These are phyloP conservation scores for Brachyalestes nurse DNA, from an alignment of 2,797 vertebrate genomes.

Conservation along the genomic window DNA sequence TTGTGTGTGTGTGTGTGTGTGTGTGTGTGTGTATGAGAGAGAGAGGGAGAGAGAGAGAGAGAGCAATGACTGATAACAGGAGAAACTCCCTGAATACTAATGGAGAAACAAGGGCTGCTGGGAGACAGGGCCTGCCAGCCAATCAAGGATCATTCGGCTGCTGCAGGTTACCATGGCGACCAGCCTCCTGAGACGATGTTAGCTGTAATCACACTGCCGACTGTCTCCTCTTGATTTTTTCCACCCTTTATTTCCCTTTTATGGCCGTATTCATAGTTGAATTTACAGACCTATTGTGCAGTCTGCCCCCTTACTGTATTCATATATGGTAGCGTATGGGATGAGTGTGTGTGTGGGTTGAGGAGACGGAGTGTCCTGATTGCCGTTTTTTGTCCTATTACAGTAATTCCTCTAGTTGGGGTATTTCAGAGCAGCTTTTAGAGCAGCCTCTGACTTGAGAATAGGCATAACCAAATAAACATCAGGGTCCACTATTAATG, in stretches of 20 bases:
- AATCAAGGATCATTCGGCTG: slow-evolving; percentile 69
- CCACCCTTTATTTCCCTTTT: slow-evolving; percentile 50
- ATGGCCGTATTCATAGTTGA: slow-evolving; percentile 57
- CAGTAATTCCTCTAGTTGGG: slow-evolving; percentile 7
- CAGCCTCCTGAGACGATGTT: slow-evolving; percentile 72
- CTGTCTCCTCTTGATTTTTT: slow-evolving; percentile 62
- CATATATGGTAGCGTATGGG: slow-evolving; percentile 23
- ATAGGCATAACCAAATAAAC: not conserved
- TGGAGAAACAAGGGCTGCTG: slow-evolving; percentile 67
- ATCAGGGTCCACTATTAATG: not conserved
- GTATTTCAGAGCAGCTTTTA: not conserved
- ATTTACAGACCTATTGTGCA: slow-evolving; percentile 53
- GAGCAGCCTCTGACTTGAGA: not conserved
- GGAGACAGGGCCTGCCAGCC: slow-evolving; percentile 68
- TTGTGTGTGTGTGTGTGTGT: slow-evolving; percentile 30
- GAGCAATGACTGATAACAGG: slow-evolving; percentile 59
- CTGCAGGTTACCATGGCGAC: slow-evolving; percentile 72
- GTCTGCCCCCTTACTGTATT: not conserved
- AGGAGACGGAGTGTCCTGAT: slow-evolving; percentile 5
- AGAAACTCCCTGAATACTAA: slow-evolving; percentile 75
- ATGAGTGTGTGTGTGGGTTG: slow-evolving; percentile 14
- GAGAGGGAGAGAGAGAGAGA: slow-evolving; percentile 34
- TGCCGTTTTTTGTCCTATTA: slow-evolving; percentile 22
- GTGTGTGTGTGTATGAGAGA: slow-evolving; percentile 3
- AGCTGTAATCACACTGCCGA: slow-evolving; percentile 74